phyloP scores from a whole-genome alignment of 2,888 invertebrate genomes.

The Amphipoea lucens region DNA sequence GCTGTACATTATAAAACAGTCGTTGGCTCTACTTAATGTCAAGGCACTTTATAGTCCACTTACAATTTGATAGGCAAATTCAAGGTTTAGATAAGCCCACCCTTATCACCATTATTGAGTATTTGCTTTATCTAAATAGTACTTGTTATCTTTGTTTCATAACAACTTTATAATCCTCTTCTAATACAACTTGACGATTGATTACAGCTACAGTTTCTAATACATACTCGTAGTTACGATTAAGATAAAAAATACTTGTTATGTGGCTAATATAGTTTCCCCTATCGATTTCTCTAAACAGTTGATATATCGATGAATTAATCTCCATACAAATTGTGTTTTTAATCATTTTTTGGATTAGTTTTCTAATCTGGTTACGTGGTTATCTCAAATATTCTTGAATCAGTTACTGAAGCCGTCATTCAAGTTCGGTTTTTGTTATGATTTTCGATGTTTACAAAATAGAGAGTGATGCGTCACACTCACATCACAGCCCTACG shows the following conservation, averaged over 20 bases:
- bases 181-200: conserved; percentile 26
- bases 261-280: conserved; percentile 31
- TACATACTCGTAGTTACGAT: conserved; percentile 4
- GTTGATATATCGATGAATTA: conserved; percentile 56
- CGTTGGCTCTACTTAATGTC: conserved; percentile 16
- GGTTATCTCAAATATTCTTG: conserved; percentile 24
- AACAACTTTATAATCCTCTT: conserved; percentile 22
- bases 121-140: conserved; percentile 26
- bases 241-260: conserved; percentile 32
- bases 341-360: conserved; percentile 39
- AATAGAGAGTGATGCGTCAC: conserved; percentile 47
- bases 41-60: conserved; percentile 12
- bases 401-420: background rate
- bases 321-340: conserved; percentile 56
- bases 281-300: conserved; percentile 56
- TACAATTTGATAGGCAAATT: conserved; percentile 46
- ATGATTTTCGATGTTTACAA: conserved; percentile 45
- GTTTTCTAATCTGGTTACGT: conserved; percentile 50
- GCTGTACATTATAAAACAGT: background rate
- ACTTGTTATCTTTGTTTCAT: conserved; percentile 35
- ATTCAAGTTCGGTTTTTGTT: conserved; percentile 1
- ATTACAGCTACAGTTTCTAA: conserved; percentile 48
- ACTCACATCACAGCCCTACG: conserved; percentile 53
- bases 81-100: conserved; percentile 31
- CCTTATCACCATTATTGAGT: conserved; percentile 32